Evolutionary conservation across 2,113 vertebrate genomes (phyloP).

Genomic region (Myxocyprinus asiaticus): DNA sequence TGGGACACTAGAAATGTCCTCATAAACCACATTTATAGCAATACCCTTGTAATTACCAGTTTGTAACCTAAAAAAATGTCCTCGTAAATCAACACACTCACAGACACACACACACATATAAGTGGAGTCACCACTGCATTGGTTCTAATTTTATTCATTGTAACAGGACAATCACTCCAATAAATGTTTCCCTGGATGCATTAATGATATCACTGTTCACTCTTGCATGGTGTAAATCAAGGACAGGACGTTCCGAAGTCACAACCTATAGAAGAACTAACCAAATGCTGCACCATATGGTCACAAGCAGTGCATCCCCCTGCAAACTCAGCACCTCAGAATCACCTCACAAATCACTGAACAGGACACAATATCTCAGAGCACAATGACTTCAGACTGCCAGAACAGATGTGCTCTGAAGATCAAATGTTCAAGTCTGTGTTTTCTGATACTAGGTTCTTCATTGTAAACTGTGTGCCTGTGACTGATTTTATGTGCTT

Average conservation of each 20-base stretch:
- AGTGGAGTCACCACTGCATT: background rate
- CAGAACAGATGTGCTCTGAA: background rate
- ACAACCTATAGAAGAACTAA: constrained; percentile 7
- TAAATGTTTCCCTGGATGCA: background rate
- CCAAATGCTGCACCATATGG: constrained; percentile 76
- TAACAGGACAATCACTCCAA: background rate
- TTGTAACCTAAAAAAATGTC: too few relatives aligned
- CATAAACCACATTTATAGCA: too few relatives aligned
- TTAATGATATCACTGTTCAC: background rate
- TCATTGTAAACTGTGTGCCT: background rate
- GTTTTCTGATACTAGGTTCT: background rate
- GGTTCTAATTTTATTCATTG: background rate
- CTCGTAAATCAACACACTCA: too few relatives aligned
- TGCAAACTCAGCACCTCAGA: background rate
- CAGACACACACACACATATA: too few relatives aligned
- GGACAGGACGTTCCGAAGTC: background rate
- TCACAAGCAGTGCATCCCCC: constrained; percentile 54
- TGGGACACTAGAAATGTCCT: too few relatives aligned
- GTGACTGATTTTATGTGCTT: constrained; percentile 15
- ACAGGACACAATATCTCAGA: background rate
- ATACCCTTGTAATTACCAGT: too few relatives aligned
- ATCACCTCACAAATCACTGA: background rate
- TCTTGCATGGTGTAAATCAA: constrained; percentile 8
- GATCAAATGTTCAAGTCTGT: background rate
- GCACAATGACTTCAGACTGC: background rate